phyloP scores from a whole-genome alignment of 2,797 vertebrate genomes.

The Corythornis leucogaster region DNA sequence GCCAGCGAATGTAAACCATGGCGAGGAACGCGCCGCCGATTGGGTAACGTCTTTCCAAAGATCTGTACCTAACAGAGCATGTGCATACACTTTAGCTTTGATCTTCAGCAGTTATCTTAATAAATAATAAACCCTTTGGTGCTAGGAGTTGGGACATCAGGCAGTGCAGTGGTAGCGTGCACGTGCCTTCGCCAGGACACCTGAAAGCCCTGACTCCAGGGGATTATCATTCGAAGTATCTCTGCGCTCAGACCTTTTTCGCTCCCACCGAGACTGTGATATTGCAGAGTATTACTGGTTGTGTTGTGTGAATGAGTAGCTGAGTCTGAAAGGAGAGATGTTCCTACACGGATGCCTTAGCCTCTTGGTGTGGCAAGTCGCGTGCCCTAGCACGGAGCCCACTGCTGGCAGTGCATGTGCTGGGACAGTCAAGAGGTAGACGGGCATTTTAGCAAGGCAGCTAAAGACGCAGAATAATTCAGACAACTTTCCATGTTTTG shows the following conservation, averaged over 20 bases:
- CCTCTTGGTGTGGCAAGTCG: constrained; percentile 60
- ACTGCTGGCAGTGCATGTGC: constrained; percentile 79
- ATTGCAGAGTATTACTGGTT: not conserved
- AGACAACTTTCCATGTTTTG: constrained; percentile 59
- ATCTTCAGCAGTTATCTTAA: constrained; percentile 75
- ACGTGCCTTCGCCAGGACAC: not conserved
- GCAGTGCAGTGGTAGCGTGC: not conserved
- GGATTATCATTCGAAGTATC: constrained; percentile 57
- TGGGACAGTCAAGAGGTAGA: constrained; percentile 62
- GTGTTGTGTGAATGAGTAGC: constrained; percentile 44
- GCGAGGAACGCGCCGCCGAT: constrained; percentile 9
- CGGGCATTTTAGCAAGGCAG: constrained; percentile 81
- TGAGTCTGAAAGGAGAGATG: constrained; percentile 58
- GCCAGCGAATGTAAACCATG: constrained; percentile 52
- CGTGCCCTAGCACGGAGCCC: constrained; percentile 45
- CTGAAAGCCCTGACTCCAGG: not conserved
- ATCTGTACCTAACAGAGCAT: constrained; percentile 58
- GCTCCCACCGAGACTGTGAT: constrained; percentile 70
- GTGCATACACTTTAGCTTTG: constrained; percentile 74
- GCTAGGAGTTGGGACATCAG: constrained; percentile 74
- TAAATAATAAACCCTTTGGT: constrained; percentile 79
- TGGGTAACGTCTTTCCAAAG: constrained; percentile 47
- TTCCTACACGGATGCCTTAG: constrained; percentile 70
- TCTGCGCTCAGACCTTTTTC: constrained; percentile 36
- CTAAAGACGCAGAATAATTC: constrained; percentile 71